Conservation (phyloP, 2,113 vertebrate species). For the Lontra canadensis region DNA sequence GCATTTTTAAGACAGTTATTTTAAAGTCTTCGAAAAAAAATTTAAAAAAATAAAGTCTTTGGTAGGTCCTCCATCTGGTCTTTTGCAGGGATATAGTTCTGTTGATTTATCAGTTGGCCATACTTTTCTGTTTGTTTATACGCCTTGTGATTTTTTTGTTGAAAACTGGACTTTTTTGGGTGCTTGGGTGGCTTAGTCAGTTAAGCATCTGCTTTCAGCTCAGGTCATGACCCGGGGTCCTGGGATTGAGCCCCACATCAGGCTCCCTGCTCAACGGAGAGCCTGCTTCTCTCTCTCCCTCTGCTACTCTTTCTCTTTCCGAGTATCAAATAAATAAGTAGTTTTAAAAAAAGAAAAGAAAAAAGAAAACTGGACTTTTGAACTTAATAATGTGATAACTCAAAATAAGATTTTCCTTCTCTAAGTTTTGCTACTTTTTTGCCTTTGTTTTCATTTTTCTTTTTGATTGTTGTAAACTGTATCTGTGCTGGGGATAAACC, state of each 20-base stretch:
- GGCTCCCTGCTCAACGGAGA: too few relatives aligned
- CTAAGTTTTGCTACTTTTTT: background rate
- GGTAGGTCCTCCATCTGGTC: background rate
- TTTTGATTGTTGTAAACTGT: background rate
- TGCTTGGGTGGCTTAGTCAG: too few relatives aligned
- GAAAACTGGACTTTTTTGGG: background rate
- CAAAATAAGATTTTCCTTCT: background rate
- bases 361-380: background rate
- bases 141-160: background rate
- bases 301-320: too few relatives aligned
- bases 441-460: background rate
- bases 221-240: too few relatives aligned
- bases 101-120: background rate
- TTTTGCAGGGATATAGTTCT: background rate
- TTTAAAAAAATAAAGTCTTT: background rate
- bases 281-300: too few relatives aligned
- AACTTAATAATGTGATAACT: background rate
- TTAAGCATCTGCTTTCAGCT: too few relatives aligned
- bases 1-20: background rate
- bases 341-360: too few relatives aligned
- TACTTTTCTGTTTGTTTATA: background rate
- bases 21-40: background rate
- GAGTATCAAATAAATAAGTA: too few relatives aligned
- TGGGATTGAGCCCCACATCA: too few relatives aligned
- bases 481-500: background rate